These are phyloP conservation scores for Drosophila bipectinata DNA, from an alignment of 1,140 invertebrate species.

Conservation along the genomic window DNA sequence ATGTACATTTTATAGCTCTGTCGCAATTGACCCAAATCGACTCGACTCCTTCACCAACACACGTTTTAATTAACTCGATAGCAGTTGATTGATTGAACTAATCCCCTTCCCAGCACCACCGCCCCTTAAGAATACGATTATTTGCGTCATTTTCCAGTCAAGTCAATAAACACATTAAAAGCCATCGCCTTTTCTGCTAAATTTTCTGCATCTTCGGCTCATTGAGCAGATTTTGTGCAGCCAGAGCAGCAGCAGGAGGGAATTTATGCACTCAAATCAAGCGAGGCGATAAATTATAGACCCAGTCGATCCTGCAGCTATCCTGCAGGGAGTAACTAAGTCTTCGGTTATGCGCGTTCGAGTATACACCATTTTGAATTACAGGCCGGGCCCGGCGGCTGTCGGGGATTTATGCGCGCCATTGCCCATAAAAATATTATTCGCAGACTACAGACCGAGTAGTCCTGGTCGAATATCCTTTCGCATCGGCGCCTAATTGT, in stretches of 20 bases:
- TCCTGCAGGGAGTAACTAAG: conserved; percentile 30
- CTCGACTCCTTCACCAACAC: conserved; percentile 12
- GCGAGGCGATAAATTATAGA: conserved; percentile 65
- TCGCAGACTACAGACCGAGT: conserved; percentile 44
- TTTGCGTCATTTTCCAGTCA: conserved; percentile 7
- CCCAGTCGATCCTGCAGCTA: conserved; percentile 32
- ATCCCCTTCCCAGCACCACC: not conserved
- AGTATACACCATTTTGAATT: conserved; percentile 54
- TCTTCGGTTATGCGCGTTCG: conserved; percentile 30
- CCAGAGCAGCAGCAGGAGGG: not conserved
- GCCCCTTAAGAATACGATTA: not conserved
- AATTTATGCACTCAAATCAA: conserved; percentile 55
- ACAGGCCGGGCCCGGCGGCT: conserved; percentile 29
- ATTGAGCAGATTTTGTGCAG: conserved; percentile 50
- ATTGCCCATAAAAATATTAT: conserved; percentile 70
- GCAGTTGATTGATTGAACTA: conserved; percentile 45
- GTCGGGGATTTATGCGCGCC: conserved; percentile 57
- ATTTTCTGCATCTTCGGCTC: conserved; percentile 63
- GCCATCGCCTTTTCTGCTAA: conserved; percentile 44
- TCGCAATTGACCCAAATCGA: conserved; percentile 25
- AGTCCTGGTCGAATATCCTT: conserved; percentile 10
- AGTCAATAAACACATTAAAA: conserved; percentile 77
- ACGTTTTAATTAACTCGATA: conserved; percentile 36
- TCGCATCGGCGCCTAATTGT: conserved; percentile 66
- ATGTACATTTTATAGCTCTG: not conserved